Evolutionary conservation across 2,113 vertebrate species (phyloP).

Genomic region (Opisthocomus hoazin): DNA sequence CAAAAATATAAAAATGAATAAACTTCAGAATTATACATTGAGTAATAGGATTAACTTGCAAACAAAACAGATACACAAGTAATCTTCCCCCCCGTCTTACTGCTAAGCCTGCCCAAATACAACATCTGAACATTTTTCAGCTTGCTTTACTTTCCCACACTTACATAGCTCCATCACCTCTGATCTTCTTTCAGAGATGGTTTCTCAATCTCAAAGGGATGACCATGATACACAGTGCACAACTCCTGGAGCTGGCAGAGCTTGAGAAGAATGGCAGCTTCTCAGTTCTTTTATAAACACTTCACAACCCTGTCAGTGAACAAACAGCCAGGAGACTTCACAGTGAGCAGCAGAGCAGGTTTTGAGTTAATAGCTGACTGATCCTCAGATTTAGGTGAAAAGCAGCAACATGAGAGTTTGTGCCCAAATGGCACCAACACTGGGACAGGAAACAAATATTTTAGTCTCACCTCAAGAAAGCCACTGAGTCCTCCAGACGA

Average conservation of each 20-base stretch:
- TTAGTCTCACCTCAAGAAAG: not conserved
- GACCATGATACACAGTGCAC: fast-evolving
- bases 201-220: not conserved
- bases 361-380: slow-evolving; percentile 16
- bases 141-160: not conserved
- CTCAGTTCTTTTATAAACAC: not conserved
- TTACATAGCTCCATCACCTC: not conserved
- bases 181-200: not conserved
- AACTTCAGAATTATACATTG: not conserved
- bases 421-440: not conserved
- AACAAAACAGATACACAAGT: not conserved
- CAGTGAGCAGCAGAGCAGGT: not conserved
- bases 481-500: not conserved
- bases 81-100: not conserved
- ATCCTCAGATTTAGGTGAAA: slow-evolving; percentile 19
- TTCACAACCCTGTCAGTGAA: not conserved
- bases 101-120: not conserved
- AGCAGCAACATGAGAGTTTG: fast-evolving
- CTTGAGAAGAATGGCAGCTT: not conserved
- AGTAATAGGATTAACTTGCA: not conserved
- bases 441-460: not conserved
- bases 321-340: not conserved
- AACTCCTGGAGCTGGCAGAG: not conserved
- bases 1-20: not conserved
- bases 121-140: not conserved